These are phyloP conservation scores for Threskiornis aethiopicus DNA, from an alignment of 2,797 vertebrate species.

Conservation along the genomic window DNA sequence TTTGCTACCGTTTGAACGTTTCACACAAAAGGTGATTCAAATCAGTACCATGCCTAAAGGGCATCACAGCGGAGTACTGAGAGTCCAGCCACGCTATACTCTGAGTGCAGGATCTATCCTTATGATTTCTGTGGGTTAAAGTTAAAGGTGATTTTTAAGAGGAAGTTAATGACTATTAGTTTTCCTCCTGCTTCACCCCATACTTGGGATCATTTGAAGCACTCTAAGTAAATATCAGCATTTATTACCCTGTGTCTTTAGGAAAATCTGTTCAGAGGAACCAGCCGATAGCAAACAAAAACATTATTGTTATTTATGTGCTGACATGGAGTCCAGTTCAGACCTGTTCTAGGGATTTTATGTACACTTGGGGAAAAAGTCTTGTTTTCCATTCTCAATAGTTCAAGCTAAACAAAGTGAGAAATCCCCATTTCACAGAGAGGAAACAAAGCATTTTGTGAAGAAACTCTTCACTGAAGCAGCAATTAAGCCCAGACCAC, in stretches of 20 bases:
- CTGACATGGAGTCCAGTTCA: neutral
- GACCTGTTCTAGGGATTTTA: neutral
- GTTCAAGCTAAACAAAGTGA: neutral
- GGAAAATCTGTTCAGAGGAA: neutral
- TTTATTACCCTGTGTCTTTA: neutral
- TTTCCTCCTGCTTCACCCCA: neutral
- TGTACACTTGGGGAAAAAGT: neutral
- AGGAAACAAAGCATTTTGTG: neutral
- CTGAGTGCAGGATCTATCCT: neutral
- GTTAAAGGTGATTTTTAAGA: neutral
- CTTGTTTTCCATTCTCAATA: neutral
- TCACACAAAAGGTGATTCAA: neutral
- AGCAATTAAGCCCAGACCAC: neutral
- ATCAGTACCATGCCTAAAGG: neutral
- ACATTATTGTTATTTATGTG: neutral
- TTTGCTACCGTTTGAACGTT: neutral
- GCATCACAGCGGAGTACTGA: accelerated
- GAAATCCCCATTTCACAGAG: neutral
- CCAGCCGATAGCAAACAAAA: neutral
- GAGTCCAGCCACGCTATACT: too few relatives aligned
- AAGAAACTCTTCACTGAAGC: neutral
- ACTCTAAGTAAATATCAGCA: neutral
- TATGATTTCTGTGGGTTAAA: neutral
- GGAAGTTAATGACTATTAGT: neutral
- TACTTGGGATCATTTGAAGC: neutral